Conservation (phyloP, 2,797 vertebrate genomes). For the Odontamblyopus rebecca region DNA sequence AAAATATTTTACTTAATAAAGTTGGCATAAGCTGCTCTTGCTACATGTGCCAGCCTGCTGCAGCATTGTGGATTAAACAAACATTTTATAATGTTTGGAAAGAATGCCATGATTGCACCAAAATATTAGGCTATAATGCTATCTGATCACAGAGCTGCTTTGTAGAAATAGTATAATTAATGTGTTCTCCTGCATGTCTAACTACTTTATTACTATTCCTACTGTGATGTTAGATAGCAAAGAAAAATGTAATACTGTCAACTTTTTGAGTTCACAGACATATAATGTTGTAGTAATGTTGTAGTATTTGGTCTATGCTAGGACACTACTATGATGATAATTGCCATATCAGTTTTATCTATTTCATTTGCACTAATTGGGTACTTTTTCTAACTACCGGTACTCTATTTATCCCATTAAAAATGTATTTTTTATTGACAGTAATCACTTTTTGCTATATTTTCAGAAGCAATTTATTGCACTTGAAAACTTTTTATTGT, state of each 20-base stretch:
- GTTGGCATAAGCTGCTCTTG: not conserved
- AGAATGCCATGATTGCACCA: not conserved
- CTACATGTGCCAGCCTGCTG: conserved; percentile 24
- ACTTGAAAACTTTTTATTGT: too few species aligned
- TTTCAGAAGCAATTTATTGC: too few species aligned
- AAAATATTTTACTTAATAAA: not conserved
- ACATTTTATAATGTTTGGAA: not conserved
- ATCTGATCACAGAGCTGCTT: not conserved
- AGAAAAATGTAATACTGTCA: too few species aligned
- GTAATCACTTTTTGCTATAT: too few species aligned
- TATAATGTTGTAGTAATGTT: not conserved
- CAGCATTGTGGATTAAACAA: not conserved
- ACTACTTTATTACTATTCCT: not conserved
- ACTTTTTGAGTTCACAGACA: too few species aligned
- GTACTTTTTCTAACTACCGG: too few species aligned
- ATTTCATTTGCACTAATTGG: too few species aligned
- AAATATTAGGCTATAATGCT: not conserved
- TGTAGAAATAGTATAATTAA: not conserved
- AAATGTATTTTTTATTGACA: too few species aligned
- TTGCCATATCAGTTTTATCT: too few species aligned
- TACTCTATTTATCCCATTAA: too few species aligned
- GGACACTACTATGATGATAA: not conserved
- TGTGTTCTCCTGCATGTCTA: not conserved
- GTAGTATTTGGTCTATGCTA: not conserved
- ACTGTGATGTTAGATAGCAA: not conserved